A percentile compares a stretch with the other conserved stretches of the same genome.
These are phyloP conservation scores for cattle (Bos taurus) DNA, from an alignment of 2,113 vertebrate species.

Conservation along the genomic window DNA sequence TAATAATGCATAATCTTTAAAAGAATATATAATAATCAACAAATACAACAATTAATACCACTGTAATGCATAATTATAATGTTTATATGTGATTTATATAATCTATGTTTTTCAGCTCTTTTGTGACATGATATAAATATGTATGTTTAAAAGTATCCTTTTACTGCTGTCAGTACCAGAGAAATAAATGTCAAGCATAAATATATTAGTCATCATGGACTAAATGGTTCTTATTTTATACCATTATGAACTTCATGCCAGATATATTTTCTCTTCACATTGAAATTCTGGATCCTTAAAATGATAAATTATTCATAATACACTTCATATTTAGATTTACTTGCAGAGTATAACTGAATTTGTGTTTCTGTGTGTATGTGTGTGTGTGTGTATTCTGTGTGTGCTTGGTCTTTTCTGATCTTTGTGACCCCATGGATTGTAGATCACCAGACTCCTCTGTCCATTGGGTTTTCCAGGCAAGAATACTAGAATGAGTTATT, in stretches of 20 bases:
- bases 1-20: background rate
- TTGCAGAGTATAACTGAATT: background rate
- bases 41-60: background rate
- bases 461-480: background rate
- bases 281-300: background rate
- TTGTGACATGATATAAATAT: background rate
- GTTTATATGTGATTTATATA: background rate
- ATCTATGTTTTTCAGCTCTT: background rate
- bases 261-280: constrained; percentile 23
- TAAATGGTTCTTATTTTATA: constrained; percentile 21
- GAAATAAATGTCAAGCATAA: background rate
- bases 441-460: background rate
- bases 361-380: background rate
- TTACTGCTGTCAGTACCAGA: background rate
- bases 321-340: background rate
- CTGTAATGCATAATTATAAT: background rate
- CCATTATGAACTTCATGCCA: constrained; percentile 22
- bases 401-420: background rate
- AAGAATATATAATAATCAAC: background rate
- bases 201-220: background rate
- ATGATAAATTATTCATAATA: constrained; percentile 1
- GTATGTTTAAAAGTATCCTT: background rate
- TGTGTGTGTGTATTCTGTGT: background rate
- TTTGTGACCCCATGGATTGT: background rate
- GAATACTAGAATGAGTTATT: background rate